Base-by-base conservation (phyloP, 1,140 invertebrate genomes). In the Polyergus mexicanus region DNA sequence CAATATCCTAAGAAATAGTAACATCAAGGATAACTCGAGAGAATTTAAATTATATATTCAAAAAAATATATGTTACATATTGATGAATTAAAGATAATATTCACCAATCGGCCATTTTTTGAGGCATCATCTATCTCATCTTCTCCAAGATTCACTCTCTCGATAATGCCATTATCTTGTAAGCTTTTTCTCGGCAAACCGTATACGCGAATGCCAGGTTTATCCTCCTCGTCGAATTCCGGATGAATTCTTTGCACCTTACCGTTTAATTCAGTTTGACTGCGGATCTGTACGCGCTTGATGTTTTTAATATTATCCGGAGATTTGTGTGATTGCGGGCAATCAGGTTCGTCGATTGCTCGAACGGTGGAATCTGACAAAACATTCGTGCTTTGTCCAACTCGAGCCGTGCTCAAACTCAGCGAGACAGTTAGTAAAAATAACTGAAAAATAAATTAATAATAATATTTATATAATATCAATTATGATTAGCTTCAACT, bases 231-330 rank as follows among this genome's bases (percentile, higher is more conserved):
- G 0, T 81, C 56, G 1, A 44, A 68, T 38, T 86, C 83, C 8
- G 86, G 71, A 8, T 87, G 80, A 19, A 93, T 93, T 5, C 86
- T 91, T 11, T 86, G 85, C 8, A 93, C 93, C 75, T 92, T 92
- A 1, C 92, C 93, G 32, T 93, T 91, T 11, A 93, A 86, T 44
- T 91, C 89, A 65, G 86, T 89, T 74, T 91, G 89, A 51, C 88
- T 85, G 16, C 89, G 76, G 8, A 93, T 90, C 19, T 92, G 84
- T 3, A 92, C 32, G 5, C 87, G 72, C 6, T 66, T 71, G 1
- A 76, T 75, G 19, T 25, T 44, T 6, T 6, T 38, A 32, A 62
- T 56, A 54, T 81, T 3, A 13, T 71, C 10, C 8, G 2, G 11
- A 16, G 74, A 87, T 75, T 47, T 90, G n/a, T 25, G 19, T 1